These are phyloP conservation scores for Cotesia congregata DNA, from an alignment of 2,888 invertebrate genomes.

Conservation along the genomic window DNA sequence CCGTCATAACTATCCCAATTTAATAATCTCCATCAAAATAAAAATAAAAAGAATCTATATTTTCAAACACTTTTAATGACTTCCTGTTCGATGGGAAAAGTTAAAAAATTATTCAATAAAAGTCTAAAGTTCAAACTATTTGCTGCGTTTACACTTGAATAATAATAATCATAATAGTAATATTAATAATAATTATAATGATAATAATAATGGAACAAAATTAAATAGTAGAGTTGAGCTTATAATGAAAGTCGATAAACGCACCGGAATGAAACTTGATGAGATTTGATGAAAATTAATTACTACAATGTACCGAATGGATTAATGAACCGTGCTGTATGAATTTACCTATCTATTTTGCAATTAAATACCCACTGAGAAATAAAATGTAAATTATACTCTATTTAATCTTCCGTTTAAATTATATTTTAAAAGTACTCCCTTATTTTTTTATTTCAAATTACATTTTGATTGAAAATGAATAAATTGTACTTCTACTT, in stretches of 20 bases:
- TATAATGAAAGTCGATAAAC: conserved; percentile 22
- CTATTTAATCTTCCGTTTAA: neutral
- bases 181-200: neutral
- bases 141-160: neutral
- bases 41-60: neutral
- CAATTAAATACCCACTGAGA: neutral
- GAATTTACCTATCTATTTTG: conserved; percentile 7
- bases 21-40: neutral
- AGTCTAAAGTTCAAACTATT: neutral
- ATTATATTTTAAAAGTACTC: neutral
- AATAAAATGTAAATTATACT: conserved; percentile 13
- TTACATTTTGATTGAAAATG: too few relatives aligned
- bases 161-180: neutral
- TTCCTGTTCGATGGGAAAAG: neutral
- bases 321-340: conserved; percentile 27
- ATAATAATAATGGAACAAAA: neutral
- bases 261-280: conserved; percentile 12
- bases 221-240: neutral
- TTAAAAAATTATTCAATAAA: neutral
- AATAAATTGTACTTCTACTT: too few relatives aligned
- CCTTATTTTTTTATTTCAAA: too few relatives aligned
- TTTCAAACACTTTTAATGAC: neutral
- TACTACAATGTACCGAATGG: conserved; percentile 16
- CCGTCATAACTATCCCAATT: neutral
- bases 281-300: conserved; percentile 27